Base-by-base conservation (phyloP, 2,113 vertebrate genomes). In the Eira barbara region DNA sequence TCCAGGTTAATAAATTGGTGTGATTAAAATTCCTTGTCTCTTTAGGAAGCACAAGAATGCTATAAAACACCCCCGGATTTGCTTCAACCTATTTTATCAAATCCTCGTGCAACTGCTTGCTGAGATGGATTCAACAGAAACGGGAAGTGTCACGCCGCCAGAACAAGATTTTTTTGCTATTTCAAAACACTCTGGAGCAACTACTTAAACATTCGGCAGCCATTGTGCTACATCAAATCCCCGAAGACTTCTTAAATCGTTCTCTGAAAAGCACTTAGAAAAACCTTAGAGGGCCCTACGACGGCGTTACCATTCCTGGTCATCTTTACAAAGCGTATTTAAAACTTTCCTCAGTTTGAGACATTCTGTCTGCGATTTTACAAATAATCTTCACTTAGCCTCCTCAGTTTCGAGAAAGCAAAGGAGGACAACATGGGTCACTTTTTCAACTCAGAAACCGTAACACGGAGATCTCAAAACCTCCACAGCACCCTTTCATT, bases 1-100 rank as follows among this genome's bases (percentile, higher is more conserved):
- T 61, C 49, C 27, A 27, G 78, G 71, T 91, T 88, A 87, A 95
- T 82, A 96, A 36, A 80, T 82, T n/a, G 3, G 71, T 55, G 65
- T 89, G 97, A 91, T 94, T 97, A 96, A 90, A 95, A 96, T 87
- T 81, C 97, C 90, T 96, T 87, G 82, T 96, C 74, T 91, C 67
- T 87, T 63, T 84, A 86, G 82, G 97, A 95, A 96, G 87, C 61
- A 27, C 57, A 67, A 71, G 69, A 39, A 76, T 45, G 69, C 90
- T 39, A 47, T 91, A 87, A 95, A 96, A 94, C 47, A 88, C 4
- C 49, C 39, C 63, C 73, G 74, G 95, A 85, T 88, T 49, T 45
- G 81, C 93, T 52, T 59, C 63, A 49, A 78, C 88, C 21, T 69
- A 89, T 47, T 85, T 71, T 65, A 65, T 45, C 57, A 21, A 74